These are phyloP conservation scores for Falco peregrinus DNA, from an alignment of 2,797 vertebrate genomes.

Conservation along the genomic window DNA sequence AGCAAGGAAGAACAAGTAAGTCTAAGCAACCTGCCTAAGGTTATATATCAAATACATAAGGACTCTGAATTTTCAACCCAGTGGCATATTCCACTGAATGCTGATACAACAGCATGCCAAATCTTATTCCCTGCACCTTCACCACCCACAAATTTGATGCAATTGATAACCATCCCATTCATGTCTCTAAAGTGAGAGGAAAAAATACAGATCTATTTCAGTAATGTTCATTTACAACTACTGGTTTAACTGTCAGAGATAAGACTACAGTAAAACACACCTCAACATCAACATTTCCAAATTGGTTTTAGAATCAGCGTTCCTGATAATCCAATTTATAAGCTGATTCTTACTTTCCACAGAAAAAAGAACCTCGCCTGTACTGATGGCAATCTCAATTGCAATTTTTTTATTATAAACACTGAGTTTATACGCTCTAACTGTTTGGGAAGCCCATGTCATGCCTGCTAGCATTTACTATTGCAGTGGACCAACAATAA, in stretches of 20 bases:
- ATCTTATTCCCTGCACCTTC: background rate
- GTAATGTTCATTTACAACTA: background rate
- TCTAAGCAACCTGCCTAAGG: background rate
- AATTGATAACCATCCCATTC: background rate
- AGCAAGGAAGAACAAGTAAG: background rate
- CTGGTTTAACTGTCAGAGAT: background rate
- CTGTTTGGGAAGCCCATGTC: fast-evolving
- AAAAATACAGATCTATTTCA: background rate
- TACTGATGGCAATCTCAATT: background rate
- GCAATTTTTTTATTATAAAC: background rate
- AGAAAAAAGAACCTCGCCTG: background rate
- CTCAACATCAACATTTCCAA: background rate
- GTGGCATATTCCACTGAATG: background rate
- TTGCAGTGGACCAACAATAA: background rate
- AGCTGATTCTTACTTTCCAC: background rate
- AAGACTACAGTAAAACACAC: background rate
- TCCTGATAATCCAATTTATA: background rate
- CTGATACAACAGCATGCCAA: background rate
- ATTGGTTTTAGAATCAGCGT: background rate
- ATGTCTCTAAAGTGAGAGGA: background rate
- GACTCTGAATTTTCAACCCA: background rate
- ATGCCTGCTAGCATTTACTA: background rate
- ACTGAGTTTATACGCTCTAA: background rate
- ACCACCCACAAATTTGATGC: background rate
- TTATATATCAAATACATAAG: background rate